phyloP scores from a whole-genome alignment of 2,888 invertebrate genomes.

The Phyto melanocephala region DNA sequence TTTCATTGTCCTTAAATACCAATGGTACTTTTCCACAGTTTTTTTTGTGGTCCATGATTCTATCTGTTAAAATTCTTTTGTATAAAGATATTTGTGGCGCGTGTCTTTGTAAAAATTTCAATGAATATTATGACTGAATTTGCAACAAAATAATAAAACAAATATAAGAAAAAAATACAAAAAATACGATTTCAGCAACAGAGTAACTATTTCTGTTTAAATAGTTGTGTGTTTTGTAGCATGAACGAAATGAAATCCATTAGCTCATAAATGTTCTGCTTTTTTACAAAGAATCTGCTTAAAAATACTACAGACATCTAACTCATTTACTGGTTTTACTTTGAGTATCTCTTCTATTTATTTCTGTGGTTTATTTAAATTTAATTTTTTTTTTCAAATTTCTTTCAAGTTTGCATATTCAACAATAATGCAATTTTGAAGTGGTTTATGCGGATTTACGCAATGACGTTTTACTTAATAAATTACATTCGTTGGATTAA shows the following conservation, averaged over 20 bases:
- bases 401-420: not conserved
- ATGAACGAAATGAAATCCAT: constrained; percentile 42
- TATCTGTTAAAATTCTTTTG: not conserved
- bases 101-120: constrained; percentile 35
- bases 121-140: constrained; percentile 6
- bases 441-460: constrained; percentile 5
- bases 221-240: not conserved
- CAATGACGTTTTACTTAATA: not conserved
- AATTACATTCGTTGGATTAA: not conserved
- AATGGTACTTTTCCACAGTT: not conserved
- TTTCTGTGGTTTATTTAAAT: not conserved
- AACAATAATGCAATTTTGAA: not conserved
- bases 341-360: not conserved
- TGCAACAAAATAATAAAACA: not conserved
- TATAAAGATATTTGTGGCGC: constrained; percentile 29
- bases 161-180: not conserved
- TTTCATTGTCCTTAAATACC: not conserved
- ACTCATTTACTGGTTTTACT: not conserved
- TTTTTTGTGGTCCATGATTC: not conserved
- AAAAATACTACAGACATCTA: too few relatives aligned
- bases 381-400: not conserved
- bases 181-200: constrained; percentile 10
- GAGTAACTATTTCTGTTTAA: not conserved
- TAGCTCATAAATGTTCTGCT: constrained; percentile 40
- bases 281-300: not conserved